These are phyloP conservation scores for Stenotaenia linearis DNA, from an alignment of 2,888 invertebrate species.

Conservation along the genomic window DNA sequence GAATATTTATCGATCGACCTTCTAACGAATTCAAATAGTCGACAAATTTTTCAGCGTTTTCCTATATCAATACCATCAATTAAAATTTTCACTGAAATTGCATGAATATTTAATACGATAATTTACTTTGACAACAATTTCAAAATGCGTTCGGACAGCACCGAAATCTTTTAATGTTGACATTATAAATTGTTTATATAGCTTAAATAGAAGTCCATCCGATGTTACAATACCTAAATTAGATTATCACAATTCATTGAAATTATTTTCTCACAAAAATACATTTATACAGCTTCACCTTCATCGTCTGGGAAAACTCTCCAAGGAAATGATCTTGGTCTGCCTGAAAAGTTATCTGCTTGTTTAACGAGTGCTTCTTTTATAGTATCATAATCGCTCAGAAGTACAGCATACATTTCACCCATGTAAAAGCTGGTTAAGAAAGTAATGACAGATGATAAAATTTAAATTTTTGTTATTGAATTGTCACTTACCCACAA, in stretches of 20 bases:
- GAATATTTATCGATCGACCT: not conserved
- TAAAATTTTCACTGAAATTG: too few relatives aligned
- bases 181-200: not conserved
- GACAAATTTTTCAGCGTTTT: constrained; percentile 22
- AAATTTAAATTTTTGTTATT: not conserved
- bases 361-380: constrained; percentile 29
- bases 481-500: constrained; percentile 22
- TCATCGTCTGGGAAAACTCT: constrained; percentile 3
- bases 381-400: not conserved
- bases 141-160: not conserved
- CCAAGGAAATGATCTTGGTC: constrained; percentile 10
- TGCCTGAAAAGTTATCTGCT: constrained; percentile 20
- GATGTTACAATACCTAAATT: constrained; percentile 28
- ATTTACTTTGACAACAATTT: constrained; percentile 5
- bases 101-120: not conserved
- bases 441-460: not conserved
- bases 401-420: not conserved
- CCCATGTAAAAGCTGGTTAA: constrained; percentile 20
- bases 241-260: not conserved
- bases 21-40: not conserved
- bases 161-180: constrained; percentile 27
- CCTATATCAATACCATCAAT: not conserved
- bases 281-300: not conserved
- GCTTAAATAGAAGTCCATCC: not conserved
- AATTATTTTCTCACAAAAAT: not conserved